A percentile compares a stretch with the other conserved stretches of the same genome.
Conservation (phyloP, 2,797 vertebrate species). For the Cyprinodon diabolis region DNA sequence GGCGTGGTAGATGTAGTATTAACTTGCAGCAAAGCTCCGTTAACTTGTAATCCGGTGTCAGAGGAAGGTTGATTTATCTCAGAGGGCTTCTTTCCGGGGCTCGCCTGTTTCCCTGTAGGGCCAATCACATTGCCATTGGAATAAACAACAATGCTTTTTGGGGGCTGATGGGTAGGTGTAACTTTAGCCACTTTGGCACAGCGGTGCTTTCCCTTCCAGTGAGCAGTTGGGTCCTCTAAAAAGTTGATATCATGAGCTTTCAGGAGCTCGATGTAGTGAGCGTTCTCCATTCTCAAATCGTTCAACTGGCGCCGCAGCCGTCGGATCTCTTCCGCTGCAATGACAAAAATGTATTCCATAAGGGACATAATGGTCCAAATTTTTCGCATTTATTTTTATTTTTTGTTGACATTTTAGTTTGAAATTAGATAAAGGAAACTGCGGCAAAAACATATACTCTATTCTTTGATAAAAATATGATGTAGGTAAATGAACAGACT, state of each 20-base stretch:
- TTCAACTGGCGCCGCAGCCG: slow-evolving; percentile 91
- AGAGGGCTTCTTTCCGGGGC: slow-evolving; percentile 85
- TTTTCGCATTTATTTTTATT: too few species aligned
- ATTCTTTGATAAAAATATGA: background rate
- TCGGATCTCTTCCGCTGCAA: slow-evolving; percentile 93
- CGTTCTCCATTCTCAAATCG: slow-evolving; percentile 92
- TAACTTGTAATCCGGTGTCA: slow-evolving; percentile 79
- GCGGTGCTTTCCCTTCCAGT: slow-evolving; percentile 96
- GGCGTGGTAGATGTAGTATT: slow-evolving; percentile 76
- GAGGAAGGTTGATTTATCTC: slow-evolving; percentile 88
- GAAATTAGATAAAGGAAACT: background rate
- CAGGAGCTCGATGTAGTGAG: slow-evolving; percentile 93
- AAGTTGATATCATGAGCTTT: slow-evolving; percentile 96
- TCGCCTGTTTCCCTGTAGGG: slow-evolving; percentile 83
- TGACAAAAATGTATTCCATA: slow-evolving; percentile 20
- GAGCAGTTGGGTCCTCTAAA: slow-evolving; percentile 94
- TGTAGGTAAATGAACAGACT: background rate
- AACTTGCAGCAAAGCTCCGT: slow-evolving; percentile 79
- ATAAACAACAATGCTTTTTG: slow-evolving; percentile 94
- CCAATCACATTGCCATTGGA: slow-evolving; percentile 87
- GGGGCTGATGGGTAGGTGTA: slow-evolving; percentile 88
- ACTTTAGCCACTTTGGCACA: slow-evolving; percentile 91
- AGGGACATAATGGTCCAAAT: background rate
- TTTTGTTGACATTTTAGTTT: background rate
- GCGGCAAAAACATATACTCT: background rate